Base-by-base conservation (phyloP, 35 echinoderm and acorn worm genomes). In the Ophioderma brevispina region DNA sequence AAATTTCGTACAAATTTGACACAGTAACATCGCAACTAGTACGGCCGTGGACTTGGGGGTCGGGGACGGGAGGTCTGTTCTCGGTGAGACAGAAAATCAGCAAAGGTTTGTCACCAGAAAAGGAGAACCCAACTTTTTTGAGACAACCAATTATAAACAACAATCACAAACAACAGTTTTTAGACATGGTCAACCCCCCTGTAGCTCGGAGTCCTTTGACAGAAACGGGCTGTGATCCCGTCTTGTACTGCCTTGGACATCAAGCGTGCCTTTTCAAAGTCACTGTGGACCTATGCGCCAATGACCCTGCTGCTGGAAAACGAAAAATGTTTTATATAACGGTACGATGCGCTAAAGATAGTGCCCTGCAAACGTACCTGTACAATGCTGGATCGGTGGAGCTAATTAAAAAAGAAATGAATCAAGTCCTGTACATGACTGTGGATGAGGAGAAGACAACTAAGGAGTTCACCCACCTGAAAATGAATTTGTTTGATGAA, bases 211-310 rank as follows among this genome's bases (percentile, higher is more conserved):
- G 86, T 82, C 80, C 78, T 0, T 81, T 98, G 32, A 98, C 88
- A 19, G 64, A 89, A 75, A 98, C 97, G 0, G 93, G 97, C 39
- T 99, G 97, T 37, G 97, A 99, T 82, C 97, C 97, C 13, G 85
- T 95, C 39, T 76, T 99, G 33, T 92, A 87, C 36, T 99, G 97
- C 64, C 85, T 99, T 0, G 97, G 97, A 33, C 94, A 95, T 78
- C 97, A 99, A 81, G 88, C 97, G 32, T 99, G 97, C 83, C 87
- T 99, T 37, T 99, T 99, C 77, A 99, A 99, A 82, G 84, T 95
- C 49, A 95, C 97, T 11, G 93, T 99, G 6, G 97, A 99, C 37
- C 50, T 99, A 2, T 99, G 97, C 78, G 96, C 94, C 0, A 84
- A 55, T 32, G 97, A 99, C 84, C 97, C 97, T 0, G 90, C 90